Base-by-base conservation (phyloP, 2,888 invertebrate species). In the Drosophila birchii region DNA sequence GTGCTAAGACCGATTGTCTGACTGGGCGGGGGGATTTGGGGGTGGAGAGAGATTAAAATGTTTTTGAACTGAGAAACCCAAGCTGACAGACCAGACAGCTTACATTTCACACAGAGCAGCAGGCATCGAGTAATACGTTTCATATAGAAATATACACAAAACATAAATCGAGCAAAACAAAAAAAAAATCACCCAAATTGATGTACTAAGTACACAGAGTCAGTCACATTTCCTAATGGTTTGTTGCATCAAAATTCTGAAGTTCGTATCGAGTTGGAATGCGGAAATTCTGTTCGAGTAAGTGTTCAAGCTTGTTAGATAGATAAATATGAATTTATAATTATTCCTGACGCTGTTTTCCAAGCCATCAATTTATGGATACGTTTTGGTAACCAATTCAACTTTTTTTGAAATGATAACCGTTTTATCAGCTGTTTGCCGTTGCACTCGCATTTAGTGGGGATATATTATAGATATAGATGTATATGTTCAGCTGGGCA, bases 251-350 rank as follows among this genome's bases (percentile, higher is more conserved):
- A 32, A 66, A 66, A 66, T 64, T 64, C 26, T 51, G 20, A 51
- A 66, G 64, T 64, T 23, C 11, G 36, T 66, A 44, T 43, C 41
- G 62, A 60, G 36, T 12, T 51, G 69, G 70, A 72, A 71, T 71
- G 72, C 72, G 60, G 70, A 71, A 47, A 47, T 54, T 43, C 51
- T 64, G 64, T 66, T 53, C 41, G 72, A 54, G 72, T 70, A 60
- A 70, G 70, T 71, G 70, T 71, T 60, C 36, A 54, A 54, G 53
- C 41, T 71, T 20, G 29, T 41, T 38, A 11, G 34, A 34, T 59
- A 36, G 69, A 39, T 59, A 60, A 71, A 53, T 69, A 69, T 69
- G n/a, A 66, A 16, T 29, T 26, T 16, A 26, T 34, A 32, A 53
- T 44, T 38, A 18, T 12, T 29, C 54, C 26, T 55, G 47, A 63